These are phyloP conservation scores for Takifugu bimaculatus DNA, from an alignment of 2,113 vertebrate species.

Conservation along the genomic window DNA sequence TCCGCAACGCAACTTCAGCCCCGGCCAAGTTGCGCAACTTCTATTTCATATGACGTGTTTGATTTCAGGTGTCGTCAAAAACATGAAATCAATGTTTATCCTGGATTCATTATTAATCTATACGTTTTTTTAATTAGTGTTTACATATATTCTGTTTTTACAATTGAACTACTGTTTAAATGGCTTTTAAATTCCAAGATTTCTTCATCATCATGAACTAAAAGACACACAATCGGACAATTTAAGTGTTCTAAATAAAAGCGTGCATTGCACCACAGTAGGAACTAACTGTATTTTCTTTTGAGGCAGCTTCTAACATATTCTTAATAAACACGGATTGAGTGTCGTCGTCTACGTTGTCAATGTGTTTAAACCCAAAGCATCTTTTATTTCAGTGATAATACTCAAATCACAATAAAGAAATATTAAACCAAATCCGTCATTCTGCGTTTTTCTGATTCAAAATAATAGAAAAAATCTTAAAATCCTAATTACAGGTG, in stretches of 20 bases:
- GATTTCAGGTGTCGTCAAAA: constrained; percentile 4
- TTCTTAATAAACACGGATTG: constrained; percentile 41
- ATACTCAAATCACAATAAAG: constrained; percentile 64
- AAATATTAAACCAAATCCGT: constrained; percentile 18
- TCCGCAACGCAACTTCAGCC: constrained; percentile 30
- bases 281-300: constrained; percentile 61
- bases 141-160: too few species aligned
- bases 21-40: constrained; percentile 30
- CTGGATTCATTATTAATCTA: constrained; percentile 4
- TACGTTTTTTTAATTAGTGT: constrained; percentile 1
- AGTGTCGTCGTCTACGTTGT: constrained; percentile 51
- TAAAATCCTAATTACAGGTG: too few species aligned
- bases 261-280: constrained; percentile 61
- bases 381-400: constrained; percentile 34
- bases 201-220: too few species aligned
- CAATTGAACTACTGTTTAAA: neutral
- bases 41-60: constrained; percentile 4
- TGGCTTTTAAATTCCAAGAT: neutral
- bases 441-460: neutral
- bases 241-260: neutral
- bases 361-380: constrained; percentile 63
- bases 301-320: constrained; percentile 67
- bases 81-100: neutral
- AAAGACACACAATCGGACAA: too few species aligned
- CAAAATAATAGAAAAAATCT: too few species aligned